phyloP scores from a whole-genome alignment of 2,888 invertebrate species.

The Temnothorax unifasciatus region DNA sequence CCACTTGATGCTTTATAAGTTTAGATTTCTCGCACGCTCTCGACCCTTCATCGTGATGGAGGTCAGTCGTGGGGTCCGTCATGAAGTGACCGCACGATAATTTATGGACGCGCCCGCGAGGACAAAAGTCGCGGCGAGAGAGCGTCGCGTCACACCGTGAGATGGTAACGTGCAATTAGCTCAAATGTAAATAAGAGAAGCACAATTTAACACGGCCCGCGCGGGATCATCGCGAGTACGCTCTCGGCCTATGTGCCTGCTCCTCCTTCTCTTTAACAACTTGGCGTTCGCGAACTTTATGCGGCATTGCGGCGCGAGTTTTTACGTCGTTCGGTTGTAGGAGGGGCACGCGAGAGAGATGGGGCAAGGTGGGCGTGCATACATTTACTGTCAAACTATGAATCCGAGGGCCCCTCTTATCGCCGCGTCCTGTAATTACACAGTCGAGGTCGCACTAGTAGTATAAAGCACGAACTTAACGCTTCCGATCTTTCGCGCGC shows the following conservation, averaged over 20 bases:
- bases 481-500: constrained; percentile 66
- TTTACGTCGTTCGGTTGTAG: constrained; percentile 56
- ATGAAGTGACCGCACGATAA: constrained; percentile 47
- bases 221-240: constrained; percentile 52
- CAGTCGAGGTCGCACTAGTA: constrained; percentile 66
- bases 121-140: constrained; percentile 61
- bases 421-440: constrained; percentile 72
- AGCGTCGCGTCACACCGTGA: constrained; percentile 17
- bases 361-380: constrained; percentile 73
- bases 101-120: constrained; percentile 48
- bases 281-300: constrained; percentile 65
- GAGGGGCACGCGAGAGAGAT: constrained; percentile 56
- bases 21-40: constrained; percentile 40
- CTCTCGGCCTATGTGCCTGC: constrained; percentile 8
- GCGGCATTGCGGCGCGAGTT: constrained; percentile 46
- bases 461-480: constrained; percentile 67
- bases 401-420: constrained; percentile 68
- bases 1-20: constrained; percentile 37
- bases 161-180: constrained; percentile 67
- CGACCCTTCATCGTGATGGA: constrained; percentile 36
- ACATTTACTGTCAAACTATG: constrained; percentile 75
- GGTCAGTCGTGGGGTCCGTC: constrained; percentile 25
- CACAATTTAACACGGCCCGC: constrained; percentile 63
- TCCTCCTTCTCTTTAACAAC: constrained; percentile 63
- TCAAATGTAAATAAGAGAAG: constrained; percentile 71